These are phyloP conservation scores for Tetanocera ferruginea DNA, from an alignment of 2,888 invertebrate genomes.

Conservation along the genomic window DNA sequence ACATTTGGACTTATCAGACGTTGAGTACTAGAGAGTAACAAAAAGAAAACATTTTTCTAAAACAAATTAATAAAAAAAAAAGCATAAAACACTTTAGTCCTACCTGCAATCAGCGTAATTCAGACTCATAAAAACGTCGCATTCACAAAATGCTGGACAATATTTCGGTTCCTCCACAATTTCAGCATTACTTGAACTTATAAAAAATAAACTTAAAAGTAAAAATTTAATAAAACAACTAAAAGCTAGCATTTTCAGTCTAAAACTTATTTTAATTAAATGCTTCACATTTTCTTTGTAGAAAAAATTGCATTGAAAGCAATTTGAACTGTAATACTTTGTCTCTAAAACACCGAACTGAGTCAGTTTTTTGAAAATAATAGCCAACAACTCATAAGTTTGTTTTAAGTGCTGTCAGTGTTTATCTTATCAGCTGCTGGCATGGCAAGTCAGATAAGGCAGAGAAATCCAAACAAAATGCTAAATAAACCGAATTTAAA, in stretches of 20 bases:
- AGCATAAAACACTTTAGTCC: neutral
- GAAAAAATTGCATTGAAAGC: neutral
- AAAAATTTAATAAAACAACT: neutral
- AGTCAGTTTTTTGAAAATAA: neutral
- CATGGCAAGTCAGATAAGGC: slow-evolving; percentile 5
- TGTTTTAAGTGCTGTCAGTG: neutral
- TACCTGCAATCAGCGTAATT: slow-evolving; percentile 68
- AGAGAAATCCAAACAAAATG: neutral
- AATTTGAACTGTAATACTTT: neutral
- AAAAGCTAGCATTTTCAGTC: neutral
- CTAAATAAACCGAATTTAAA: neutral
- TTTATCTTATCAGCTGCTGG: slow-evolving; percentile 15
- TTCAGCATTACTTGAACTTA: neutral
- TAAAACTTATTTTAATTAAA: neutral
- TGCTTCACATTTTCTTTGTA: neutral
- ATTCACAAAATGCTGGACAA: slow-evolving; percentile 65
- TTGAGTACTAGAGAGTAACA: slow-evolving; percentile 68
- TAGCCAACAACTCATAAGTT: neutral
- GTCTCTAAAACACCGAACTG: neutral
- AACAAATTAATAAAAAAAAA: neutral
- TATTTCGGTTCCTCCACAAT: slow-evolving; percentile 43
- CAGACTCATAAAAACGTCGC: slow-evolving; percentile 59
- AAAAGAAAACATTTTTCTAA: neutral
- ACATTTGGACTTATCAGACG: slow-evolving; percentile 74
- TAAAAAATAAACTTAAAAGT: neutral